Evolutionary conservation across 2,113 vertebrate genomes (phyloP), one percentile per base, ranked within the genome.

Genomic region (Thamnaconus septentrionalis): DNA sequence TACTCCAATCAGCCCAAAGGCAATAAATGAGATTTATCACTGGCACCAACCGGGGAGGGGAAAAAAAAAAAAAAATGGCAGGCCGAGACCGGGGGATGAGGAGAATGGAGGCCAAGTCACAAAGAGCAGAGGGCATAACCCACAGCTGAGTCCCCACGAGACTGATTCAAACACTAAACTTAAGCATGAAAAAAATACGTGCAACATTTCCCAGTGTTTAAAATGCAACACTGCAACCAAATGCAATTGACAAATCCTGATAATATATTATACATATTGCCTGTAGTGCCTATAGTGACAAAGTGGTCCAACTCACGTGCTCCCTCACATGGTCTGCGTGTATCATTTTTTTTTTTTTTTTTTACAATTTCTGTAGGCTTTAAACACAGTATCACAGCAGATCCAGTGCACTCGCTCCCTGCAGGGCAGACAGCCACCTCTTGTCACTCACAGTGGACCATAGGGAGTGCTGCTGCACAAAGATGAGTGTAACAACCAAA

Each of bases 21-120:
- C 83, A 52, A 87, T 90, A 88, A 90, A 91, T 80, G 52, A 87
- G 79, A 91, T 90, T 89, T 91, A 90, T 89, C 69, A 80, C 84
- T 76, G 64, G 61, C 82, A 85, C 59, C 65, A 66, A 80, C 61
- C 75, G 71, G 64, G 77, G 62, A 67, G 54, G 62, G 64, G 65
- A 64, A 4, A 56, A 46, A 41, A 63, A 46, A 41, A 63, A 53
- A 66, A 53, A 41, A 66, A 60, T 51, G 45, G 54, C 62, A 41
- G 66, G 61, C 53, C 69, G 57, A 76, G 58, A 80, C 42, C 53
- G 58, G 56, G 56, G 50, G 41, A 66, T 59, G 66, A 12, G 55
- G 53, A 84, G 73, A 77, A 54, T 50, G 56, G 56, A 77, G 67
- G 56, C 72, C 65, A 69, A 66, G 61, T 62, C 64, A 64, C 61